Percentiles rank a stretch among this genome's conserved stretches.
Conservation (phyloP, 2,888 invertebrate genomes). For the Coenonympha glycerion region DNA sequence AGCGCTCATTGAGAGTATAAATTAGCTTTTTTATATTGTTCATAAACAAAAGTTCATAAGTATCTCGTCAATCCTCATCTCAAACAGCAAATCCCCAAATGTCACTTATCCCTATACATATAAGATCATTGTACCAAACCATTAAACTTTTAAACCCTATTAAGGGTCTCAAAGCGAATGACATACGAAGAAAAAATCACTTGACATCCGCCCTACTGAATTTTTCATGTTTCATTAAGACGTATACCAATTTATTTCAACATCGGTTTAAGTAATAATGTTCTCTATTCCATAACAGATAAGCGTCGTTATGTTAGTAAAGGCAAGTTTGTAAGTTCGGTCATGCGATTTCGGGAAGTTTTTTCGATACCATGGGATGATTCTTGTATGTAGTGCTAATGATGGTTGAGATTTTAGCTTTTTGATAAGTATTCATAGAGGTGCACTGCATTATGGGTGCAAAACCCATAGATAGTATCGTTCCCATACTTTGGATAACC, state of each 20-base stretch:
- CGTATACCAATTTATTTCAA: conserved; percentile 21
- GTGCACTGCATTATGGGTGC: too few species aligned
- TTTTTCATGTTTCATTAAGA: conserved; percentile 40
- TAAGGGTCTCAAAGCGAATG: conserved; percentile 34
- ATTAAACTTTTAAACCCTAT: conserved; percentile 34
- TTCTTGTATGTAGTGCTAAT: conserved; percentile 2
- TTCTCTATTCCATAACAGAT: neutral
- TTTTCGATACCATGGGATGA: conserved; percentile 13
- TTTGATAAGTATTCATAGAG: too few species aligned
- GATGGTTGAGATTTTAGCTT: conserved; percentile 1
- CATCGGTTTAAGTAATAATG: neutral
- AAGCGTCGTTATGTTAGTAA: neutral
- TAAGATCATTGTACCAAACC: conserved; percentile 16
- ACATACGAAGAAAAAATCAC: conserved; percentile 35
- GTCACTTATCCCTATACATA: neutral
- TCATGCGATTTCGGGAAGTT: conserved; percentile 12
- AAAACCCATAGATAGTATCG: too few species aligned
- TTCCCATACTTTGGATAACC: too few species aligned
- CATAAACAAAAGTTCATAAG: neutral
- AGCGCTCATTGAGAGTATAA: too few species aligned
- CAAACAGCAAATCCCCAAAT: conserved; percentile 1
- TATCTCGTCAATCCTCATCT: neutral
- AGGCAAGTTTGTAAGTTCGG: neutral
- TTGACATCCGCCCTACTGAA: conserved; percentile 33
- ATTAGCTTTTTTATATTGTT: neutral